Evolutionary conservation across 2,113 vertebrate genomes (phyloP).

Genomic region (Bothrops jararaca): DNA sequence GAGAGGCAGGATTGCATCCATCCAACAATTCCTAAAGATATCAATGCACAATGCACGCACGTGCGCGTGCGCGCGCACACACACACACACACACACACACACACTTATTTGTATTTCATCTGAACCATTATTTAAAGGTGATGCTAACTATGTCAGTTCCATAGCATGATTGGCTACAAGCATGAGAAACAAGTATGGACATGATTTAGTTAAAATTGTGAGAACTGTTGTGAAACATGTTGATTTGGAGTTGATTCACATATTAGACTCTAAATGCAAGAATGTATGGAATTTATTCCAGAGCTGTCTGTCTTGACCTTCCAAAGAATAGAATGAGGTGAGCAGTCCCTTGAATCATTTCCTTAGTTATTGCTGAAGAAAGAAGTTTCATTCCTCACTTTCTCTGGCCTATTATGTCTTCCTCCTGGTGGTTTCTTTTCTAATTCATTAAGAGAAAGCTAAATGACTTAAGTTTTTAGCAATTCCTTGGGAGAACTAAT

Average conservation of each 20-base stretch:
- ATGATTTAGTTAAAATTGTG: slow-evolving; percentile 59
- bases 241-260: slow-evolving; percentile 25
- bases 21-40: neutral
- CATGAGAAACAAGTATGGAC: slow-evolving; percentile 41
- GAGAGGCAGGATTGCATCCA: neutral
- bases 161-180: slow-evolving; percentile 33
- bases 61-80: neutral
- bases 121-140: slow-evolving; percentile 34
- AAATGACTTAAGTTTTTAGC: neutral
- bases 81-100: neutral
- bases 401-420: neutral
- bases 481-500: neutral
- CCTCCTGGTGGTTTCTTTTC: neutral
- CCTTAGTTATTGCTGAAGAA: neutral
- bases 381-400: neutral
- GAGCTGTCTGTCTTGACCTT: neutral
- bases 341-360: neutral
- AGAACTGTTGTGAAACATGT: slow-evolving; percentile 46
- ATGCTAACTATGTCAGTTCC: slow-evolving; percentile 8
- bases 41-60: neutral
- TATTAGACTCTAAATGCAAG: neutral
- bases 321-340: neutral
- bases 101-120: slow-evolving; percentile 18
- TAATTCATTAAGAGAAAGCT: neutral
- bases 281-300: slow-evolving; percentile 5